Base-by-base conservation (phyloP, 2,113 vertebrate species). In the Epinephelus cyanopodus region DNA sequence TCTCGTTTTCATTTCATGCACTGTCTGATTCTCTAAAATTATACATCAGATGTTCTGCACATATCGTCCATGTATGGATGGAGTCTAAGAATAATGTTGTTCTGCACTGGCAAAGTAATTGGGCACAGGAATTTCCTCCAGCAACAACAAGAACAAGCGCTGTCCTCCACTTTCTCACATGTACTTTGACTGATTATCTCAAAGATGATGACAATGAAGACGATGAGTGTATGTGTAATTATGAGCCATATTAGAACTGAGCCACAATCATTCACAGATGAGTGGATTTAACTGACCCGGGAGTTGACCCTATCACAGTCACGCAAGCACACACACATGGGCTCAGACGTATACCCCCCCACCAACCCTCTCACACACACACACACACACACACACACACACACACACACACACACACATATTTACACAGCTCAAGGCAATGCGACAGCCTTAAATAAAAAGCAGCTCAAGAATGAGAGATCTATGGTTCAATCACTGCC, bases 241-340 rank as follows among this genome's bases (percentile, higher is more conserved):
- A 90, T 79, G 69, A 90, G 86, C 75, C 81, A 81, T 89, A 90
- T 91, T 91, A 90, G 76, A 86, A 81, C 63, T 86, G 86, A 86
- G 77, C 61, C 21, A 58, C 82, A 86, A 83, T 90, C 91, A 81
- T 64, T 90, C 85, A 90, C 87, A 89, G 74, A 91, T 87, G 86
- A 92, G 83, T 88, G 89, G 89, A 88, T 88, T 87, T 84, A 82
- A 89, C 71, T 93, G 92, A 92, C 91, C 90, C 76, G 5, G 58
- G 73, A 86, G 17, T 72, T 92, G 88, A 94, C 91, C 93, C 86
- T 54, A 0, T 56, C 76, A 79, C 74, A 90, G 91, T 92, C 93
- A 93, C 79, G 63, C 90, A 86, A 88, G 47, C 61, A 68, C 68
- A 65, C 77, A 52, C 68, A 57, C 54, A 50, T 45, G 42, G 42